These are phyloP conservation scores for Griposia aprilina DNA, from an alignment of 2,888 invertebrate species.

Conservation along the genomic window DNA sequence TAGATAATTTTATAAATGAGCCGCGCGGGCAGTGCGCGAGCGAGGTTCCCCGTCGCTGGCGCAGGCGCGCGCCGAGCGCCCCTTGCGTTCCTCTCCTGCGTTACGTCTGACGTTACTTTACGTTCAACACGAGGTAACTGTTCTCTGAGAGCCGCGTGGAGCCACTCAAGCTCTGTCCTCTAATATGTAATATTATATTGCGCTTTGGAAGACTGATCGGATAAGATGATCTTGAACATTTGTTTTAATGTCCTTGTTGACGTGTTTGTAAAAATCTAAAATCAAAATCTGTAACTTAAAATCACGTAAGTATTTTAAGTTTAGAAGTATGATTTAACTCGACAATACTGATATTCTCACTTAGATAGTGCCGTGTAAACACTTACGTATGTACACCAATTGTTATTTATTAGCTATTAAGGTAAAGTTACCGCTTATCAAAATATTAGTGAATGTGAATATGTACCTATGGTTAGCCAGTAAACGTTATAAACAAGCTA, in stretches of 20 bases:
- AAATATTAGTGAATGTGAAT: conserved; percentile 60
- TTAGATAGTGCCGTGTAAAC: conserved; percentile 64
- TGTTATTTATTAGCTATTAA: conserved; percentile 63
- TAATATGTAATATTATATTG: conserved; percentile 77
- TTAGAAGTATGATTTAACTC: conserved; percentile 65
- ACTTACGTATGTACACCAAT: conserved; percentile 56
- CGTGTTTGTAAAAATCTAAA: conserved; percentile 65
- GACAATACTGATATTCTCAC: conserved; percentile 67
- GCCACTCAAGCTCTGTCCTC: conserved; percentile 73
- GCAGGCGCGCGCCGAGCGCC: conserved; percentile 56
- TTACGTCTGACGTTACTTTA: conserved; percentile 65
- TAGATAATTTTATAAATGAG: conserved; percentile 82
- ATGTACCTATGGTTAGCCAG: conserved; percentile 60
- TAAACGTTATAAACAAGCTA: conserved; percentile 64
- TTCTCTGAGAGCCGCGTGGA: conserved; percentile 70
- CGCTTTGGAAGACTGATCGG: conserved; percentile 80
- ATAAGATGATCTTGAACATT: conserved; percentile 74
- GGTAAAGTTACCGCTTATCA: conserved; percentile 55
- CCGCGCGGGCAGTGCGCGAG: conserved; percentile 76
- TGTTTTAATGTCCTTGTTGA: conserved; percentile 67
- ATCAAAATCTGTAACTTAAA: conserved; percentile 64
- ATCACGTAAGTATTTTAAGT: conserved; percentile 64
- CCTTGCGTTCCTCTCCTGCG: conserved; percentile 61
- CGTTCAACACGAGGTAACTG: conserved; percentile 59
- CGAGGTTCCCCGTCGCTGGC: conserved; percentile 81